Evolutionary conservation across 2,797 vertebrate genomes (phyloP).

Genomic region (Lacerta agilis): DNA sequence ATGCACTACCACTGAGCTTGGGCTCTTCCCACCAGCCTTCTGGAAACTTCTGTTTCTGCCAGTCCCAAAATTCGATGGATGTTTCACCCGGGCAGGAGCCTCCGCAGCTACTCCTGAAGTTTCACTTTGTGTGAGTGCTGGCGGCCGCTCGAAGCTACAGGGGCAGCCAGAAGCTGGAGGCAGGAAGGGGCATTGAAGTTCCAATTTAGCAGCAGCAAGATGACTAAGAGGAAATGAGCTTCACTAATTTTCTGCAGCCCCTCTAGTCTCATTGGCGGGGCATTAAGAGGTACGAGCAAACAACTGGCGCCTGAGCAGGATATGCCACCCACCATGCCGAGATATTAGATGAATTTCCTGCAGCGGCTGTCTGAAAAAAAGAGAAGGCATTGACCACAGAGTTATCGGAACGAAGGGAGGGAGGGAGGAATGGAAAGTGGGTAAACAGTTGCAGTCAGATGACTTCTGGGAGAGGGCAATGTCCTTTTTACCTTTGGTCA

Average conservation of each 20-base stretch:
- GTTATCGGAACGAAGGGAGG: constrained; percentile 13
- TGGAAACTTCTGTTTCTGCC: not conserved
- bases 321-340: not conserved
- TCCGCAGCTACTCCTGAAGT: too few relatives aligned
- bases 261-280: constrained; percentile 3
- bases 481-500: too few relatives aligned
- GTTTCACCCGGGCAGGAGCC: too few relatives aligned
- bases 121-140: too few relatives aligned
- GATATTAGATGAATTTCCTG: fast-evolving
- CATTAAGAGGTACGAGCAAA: not conserved
- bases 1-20: too few relatives aligned
- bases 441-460: not conserved
- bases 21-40: not conserved
- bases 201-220: not conserved
- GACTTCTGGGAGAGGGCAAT: not conserved
- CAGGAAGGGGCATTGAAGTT: not conserved
- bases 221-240: constrained; percentile 22
- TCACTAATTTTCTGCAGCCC: not conserved
- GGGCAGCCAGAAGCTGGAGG: too few relatives aligned
- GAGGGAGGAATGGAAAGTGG: constrained; percentile 17
- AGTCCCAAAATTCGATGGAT: not conserved
- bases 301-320: not conserved
- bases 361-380: constrained; percentile 29
- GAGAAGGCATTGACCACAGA: not conserved
- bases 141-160: too few relatives aligned